A percentile compares a stretch with the other conserved stretches of the same genome.
Conservation (phyloP, 2,113 vertebrate species). For the Paratilapia polleni region DNA sequence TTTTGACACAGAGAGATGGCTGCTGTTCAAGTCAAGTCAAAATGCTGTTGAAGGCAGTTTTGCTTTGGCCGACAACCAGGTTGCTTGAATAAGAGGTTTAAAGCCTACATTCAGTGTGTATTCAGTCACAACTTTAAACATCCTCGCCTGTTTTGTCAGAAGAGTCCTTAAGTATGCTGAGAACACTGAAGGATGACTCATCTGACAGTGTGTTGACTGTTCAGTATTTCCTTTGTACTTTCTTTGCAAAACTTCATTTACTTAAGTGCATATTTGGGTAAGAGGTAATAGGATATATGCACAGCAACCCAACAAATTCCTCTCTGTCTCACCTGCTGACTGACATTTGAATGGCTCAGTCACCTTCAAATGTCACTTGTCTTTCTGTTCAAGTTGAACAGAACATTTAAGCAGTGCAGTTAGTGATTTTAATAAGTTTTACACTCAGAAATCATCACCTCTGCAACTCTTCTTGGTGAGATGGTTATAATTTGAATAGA, state of each 20-base stretch:
- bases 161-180: background rate
- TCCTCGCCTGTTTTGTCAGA: background rate
- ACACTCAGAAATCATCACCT: background rate
- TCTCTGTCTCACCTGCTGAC: conserved; percentile 5
- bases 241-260: conserved; percentile 14
- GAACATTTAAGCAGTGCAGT: background rate
- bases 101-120: background rate
- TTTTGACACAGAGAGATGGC: background rate
- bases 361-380: conserved; percentile 22
- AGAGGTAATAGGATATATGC: conserved; percentile 1
- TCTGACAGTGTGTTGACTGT: background rate
- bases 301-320: background rate
- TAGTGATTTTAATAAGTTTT: conserved; percentile 8
- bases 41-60: conserved; percentile 6
- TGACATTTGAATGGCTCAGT: conserved; percentile 5
- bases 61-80: background rate
- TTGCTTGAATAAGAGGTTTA: background rate
- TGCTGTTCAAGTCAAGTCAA: background rate
- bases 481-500: background rate
- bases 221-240: background rate
- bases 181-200: conserved; percentile 21
- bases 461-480: background rate
- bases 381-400: conserved; percentile 1
- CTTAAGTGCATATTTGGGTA: conserved; percentile 15
- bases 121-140: conserved; percentile 11